Base-by-base conservation (phyloP, 2,113 vertebrate genomes). In the Acanthochromis polyacanthus region DNA sequence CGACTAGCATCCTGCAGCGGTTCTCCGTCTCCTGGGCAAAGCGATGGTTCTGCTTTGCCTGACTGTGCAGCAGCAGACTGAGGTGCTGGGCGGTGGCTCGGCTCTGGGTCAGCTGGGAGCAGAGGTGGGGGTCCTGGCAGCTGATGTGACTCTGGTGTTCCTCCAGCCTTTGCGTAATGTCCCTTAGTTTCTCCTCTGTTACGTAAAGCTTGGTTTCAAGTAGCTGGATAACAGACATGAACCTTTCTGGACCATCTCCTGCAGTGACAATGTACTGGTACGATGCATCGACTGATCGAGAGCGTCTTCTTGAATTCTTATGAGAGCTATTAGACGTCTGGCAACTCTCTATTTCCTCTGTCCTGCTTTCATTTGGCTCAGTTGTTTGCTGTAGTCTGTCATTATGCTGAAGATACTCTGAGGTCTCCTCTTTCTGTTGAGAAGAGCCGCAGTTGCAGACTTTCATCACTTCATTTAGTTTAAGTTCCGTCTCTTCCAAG, bases 131-230 rank as follows among this genome's bases (percentile, higher is more conserved):
- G 64, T 43, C 96, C 94, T 14, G 90, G 86, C 69, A 96, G 94
- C 84, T 89, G 80, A 1, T 85, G 85, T 95, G 94, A 69, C 93
- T 93, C 0, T 96, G 96, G 19, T 96, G 95, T 62, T 96, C 96
- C 84, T 96, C 95, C 1, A 99, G 93, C 58, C 93, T 95, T 70
- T 96, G 85, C 0, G 96, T 97, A 32, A 98, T 95, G 0, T 96
- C 96, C 80, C 95, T 95, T 17, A 99, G 95, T 70, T 97, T 98
- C 28, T 97, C 96, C 83, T 99, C 97, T 0, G 96, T 98, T 63
- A 95, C 88, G 0, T 95, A 96, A 28, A 98, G 95, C 71, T 99
- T 99, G 22, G 93, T 96, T 91, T 99, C 97, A 65, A 98, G 91
- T 3, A 95, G 93, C 75, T 96, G 96, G 80, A 99, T 98, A 70